These are phyloP conservation scores for Drosophila kambysellisi DNA, from an alignment of 2,888 invertebrate species.

Conservation along the genomic window DNA sequence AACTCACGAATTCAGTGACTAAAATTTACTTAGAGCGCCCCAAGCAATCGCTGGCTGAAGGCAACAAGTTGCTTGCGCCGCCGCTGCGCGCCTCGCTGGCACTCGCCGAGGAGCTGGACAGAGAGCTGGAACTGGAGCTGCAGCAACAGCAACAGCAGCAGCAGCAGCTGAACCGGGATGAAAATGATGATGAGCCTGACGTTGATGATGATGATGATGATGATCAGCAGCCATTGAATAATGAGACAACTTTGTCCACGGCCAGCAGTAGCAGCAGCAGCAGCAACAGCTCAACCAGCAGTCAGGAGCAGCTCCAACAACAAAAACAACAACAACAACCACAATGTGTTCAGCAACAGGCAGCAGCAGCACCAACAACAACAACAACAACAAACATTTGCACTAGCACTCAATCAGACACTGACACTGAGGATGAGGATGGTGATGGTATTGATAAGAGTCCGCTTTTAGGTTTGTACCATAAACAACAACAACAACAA, in stretches of 20 bases:
- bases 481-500: conserved; percentile 57
- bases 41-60: conserved; percentile 33
- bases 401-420: conserved; percentile 67
- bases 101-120: conserved; percentile 68
- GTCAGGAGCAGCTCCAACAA: conserved; percentile 29
- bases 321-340: conserved; percentile 15
- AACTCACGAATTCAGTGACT: conserved; percentile 67
- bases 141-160: conserved; percentile 34
- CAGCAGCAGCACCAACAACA: conserved; percentile 11
- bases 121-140: conserved; percentile 63
- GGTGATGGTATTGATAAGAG: conserved; percentile 83
- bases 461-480: conserved; percentile 85
- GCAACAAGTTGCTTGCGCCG: conserved; percentile 37
- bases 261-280: conserved; percentile 56
- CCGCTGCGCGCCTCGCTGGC: conserved; percentile 70
- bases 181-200: conserved; percentile 55
- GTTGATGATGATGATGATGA: conserved; percentile 66
- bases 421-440: conserved; percentile 75
- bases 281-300: conserved; percentile 30
- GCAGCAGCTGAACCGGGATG: conserved; percentile 4
- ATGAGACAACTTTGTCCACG: conserved; percentile 67
- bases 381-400: conserved; percentile 70
- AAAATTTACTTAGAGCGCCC: conserved; percentile 75
- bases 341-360: conserved; percentile 19
- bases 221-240: conserved; percentile 82